Evolutionary conservation across 2,797 vertebrate genomes (phyloP), one percentile per base, ranked within the genome.

Genomic region (Discoglossus pictus): DNA sequence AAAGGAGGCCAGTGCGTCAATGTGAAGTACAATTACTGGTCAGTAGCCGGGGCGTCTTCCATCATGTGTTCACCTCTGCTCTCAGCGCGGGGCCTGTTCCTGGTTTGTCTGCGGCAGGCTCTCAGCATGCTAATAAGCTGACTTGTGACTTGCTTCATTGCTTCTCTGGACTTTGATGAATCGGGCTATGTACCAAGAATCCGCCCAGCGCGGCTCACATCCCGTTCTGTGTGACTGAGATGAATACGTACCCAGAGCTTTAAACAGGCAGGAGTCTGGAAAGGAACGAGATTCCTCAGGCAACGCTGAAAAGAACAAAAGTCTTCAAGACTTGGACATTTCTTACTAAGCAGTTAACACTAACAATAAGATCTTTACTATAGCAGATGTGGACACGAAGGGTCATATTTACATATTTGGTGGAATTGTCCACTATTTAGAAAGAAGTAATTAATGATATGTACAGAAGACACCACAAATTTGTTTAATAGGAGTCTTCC

Each of bases 41-140:
- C 15, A 12, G 17, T 18, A 3, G 16, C 15, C 15, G 38, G 53
- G 12, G 21, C 21, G 13, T 44, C 40, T 65, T 65, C 50, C 34
- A 58, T 66, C 64, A 66, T 66, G 43, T n/a, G 20, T 58, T 58
- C 21, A 48, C 64, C 64, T 66, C 53, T 17, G 34, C 47, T 66
- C 53, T 47, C n/a, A 11, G 35, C 23, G 23, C 34, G 10, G 4
- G 20, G 18, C 13, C 18, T n/a, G 31, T 20, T n/a, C 59, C 59
- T 8, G 11, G 4, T 6, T 13, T 11, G 12, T 24, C 61, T 2
- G 25, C 24, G 24, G 23, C 23, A 18, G 15, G 6, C 44, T 50
- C 54, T 1, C 64, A 39, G 64, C 42, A 50, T 59, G 44, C 44
- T 67, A 58, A 67, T 67, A 10, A 25, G 44, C 64, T 50, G 42